A percentile compares a stretch with the other conserved stretches of the same genome.
Conservation (phyloP, 2,797 vertebrate genomes). For the Thamnophis elegans region DNA sequence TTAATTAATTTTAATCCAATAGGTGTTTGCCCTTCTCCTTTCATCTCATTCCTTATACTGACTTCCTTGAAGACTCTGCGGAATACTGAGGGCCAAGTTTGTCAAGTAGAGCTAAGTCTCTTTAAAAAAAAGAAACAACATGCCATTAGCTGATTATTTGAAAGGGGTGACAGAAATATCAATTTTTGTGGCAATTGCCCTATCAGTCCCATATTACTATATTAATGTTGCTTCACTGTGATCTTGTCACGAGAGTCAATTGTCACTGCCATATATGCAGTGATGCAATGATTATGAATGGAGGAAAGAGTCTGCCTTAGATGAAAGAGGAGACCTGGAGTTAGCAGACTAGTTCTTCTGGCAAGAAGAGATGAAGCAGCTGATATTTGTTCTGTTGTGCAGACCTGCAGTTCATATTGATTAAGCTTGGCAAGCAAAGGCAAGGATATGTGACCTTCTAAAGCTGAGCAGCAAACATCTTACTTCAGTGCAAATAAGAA, state of each 20-base stretch:
- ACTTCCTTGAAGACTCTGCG: slow-evolving; percentile 66
- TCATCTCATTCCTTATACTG: slow-evolving; percentile 66
- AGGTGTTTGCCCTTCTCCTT: slow-evolving; percentile 78
- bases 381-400: slow-evolving; percentile 59
- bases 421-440: slow-evolving; percentile 59
- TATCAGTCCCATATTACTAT: slow-evolving; percentile 60
- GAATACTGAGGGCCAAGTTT: slow-evolving; percentile 82
- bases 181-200: slow-evolving; percentile 80
- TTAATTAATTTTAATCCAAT: slow-evolving; percentile 88
- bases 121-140: slow-evolving; percentile 65
- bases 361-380: slow-evolving; percentile 33
- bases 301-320: slow-evolving; percentile 41
- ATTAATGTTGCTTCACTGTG: slow-evolving; percentile 64
- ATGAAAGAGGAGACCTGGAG: slow-evolving; percentile 48
- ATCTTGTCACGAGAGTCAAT: slow-evolving; percentile 59
- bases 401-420: slow-evolving; percentile 61
- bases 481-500: slow-evolving; percentile 47
- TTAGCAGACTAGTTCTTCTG: slow-evolving; percentile 39
- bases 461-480: slow-evolving; percentile 45
- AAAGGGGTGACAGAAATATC: slow-evolving; percentile 77
- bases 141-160: slow-evolving; percentile 64
- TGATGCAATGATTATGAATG: slow-evolving; percentile 57
- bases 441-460: slow-evolving; percentile 59
- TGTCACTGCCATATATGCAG: slow-evolving; percentile 32
- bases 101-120: slow-evolving; percentile 77